A percentile compares a stretch with the other conserved stretches of the same genome.
Evolutionary conservation across 2,113 vertebrate genomes (phyloP).

Genomic region (Lasiurus cinereus): DNA sequence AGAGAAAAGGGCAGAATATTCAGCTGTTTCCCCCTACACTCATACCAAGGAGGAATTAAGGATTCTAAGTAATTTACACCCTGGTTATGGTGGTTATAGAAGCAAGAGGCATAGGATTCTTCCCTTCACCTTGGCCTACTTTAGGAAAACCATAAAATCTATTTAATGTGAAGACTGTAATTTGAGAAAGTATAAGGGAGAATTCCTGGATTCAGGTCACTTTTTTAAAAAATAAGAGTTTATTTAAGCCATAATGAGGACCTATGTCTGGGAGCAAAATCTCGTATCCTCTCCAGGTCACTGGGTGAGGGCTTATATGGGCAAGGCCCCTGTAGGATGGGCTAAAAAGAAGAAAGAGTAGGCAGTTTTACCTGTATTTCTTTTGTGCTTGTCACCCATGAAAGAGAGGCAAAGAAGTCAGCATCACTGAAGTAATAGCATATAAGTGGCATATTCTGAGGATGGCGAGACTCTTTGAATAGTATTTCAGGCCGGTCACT

Average conservation of each 20-base stretch:
- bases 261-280: background rate
- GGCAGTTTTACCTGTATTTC: conserved; percentile 77
- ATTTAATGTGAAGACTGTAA: background rate
- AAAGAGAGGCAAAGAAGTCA: conserved; percentile 79
- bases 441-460: conserved; percentile 73
- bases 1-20: background rate
- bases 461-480: conserved; percentile 78
- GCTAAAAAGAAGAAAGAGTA: background rate
- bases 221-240: background rate
- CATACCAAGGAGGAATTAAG: conserved; percentile 9
- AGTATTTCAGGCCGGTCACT: conserved; percentile 78
- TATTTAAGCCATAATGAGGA: background rate
- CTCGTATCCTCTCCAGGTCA: background rate
- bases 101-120: background rate
- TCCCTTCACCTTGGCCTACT: background rate
- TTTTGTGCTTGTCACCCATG: conserved; percentile 71
- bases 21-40: background rate
- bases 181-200: background rate
- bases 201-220: background rate
- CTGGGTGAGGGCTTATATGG: background rate
- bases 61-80: background rate
- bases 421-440: conserved; percentile 71
- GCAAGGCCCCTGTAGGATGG: background rate
- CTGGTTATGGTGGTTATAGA: background rate
- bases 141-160: conserved; percentile 10